phyloP scores from a whole-genome alignment of 2,888 invertebrate genomes.

The Dicyrtoma fusca region DNA sequence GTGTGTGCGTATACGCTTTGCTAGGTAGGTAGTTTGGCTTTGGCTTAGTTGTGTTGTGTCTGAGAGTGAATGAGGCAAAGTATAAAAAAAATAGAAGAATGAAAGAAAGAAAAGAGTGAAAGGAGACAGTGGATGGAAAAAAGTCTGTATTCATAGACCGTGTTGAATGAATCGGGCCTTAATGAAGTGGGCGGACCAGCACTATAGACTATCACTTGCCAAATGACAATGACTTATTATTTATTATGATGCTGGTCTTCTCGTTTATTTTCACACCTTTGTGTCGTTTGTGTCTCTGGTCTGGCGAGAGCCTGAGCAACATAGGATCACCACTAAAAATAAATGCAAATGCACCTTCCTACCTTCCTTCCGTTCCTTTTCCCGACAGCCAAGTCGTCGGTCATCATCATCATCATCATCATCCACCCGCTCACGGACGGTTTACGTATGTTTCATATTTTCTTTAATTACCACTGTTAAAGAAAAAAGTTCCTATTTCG shows the following conservation, averaged over 20 bases:
- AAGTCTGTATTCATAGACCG: conserved; percentile 31
- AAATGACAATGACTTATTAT: conserved; percentile 56
- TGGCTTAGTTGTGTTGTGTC: conserved; percentile 8
- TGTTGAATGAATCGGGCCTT: conserved; percentile 47
- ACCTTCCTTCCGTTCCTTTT: background rate
- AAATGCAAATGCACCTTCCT: background rate
- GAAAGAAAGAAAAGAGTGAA: conserved; percentile 32
- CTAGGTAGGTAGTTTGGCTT: background rate
- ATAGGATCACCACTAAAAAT: too few relatives aligned
- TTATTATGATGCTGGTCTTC: conserved; percentile 46
- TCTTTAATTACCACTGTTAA: too few relatives aligned
- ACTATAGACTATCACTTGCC: conserved; percentile 48
- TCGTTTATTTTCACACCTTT: conserved; percentile 49
- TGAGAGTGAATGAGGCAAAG: conserved; percentile 17
- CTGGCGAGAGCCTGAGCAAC: background rate
- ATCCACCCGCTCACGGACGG: too few relatives aligned
- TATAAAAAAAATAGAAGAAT: conserved; percentile 23
- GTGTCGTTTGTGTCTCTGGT: conserved; percentile 9
- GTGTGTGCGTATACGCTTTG: too few relatives aligned
- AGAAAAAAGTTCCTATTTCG: too few relatives aligned
- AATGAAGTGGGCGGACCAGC: conserved; percentile 49
- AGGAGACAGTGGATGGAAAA: conserved; percentile 27
- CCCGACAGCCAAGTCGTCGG: background rate
- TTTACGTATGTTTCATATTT: too few relatives aligned
- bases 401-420: too few relatives aligned